Evolutionary conservation across 2,888 invertebrate species (phyloP), one percentile per base, ranked within the genome.

Genomic region (Andrena bucephala): DNA sequence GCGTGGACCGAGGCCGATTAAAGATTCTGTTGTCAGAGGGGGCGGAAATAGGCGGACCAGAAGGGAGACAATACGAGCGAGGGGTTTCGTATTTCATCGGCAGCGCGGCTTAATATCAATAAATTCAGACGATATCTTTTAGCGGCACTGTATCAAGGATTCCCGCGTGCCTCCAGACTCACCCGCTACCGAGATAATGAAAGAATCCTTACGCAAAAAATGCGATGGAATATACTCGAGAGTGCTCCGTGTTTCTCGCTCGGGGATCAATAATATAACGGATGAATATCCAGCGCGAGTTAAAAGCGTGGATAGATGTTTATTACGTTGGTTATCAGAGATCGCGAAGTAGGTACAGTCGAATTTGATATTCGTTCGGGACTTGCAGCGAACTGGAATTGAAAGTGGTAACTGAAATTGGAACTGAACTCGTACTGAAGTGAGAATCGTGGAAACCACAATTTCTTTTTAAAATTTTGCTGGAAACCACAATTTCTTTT

Each of bases 91-190:
- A 66, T 6, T 50, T 36, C 77, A 10, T 73, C 66, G 63, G 2
- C 54, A 27, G 20, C 24, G 57, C 7, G 72, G 48, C 27, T 57
- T 36, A 33, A 50, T 57, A 77, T 76, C 59, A 27, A 82, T 81
- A 79, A 81, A 81, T 79, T 74, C 31, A 48, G 42, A 16, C 20
- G 65, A n/a, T 81, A 74, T 70, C 79, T 79, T 66, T 52, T 60
- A 70, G 50, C 31, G 60, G 20, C 60, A 20, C 48, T 57, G 59
- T 74, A 31, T 54, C 57, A 65, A 69, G 42, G 50, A 66, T 60
- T 62, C 42, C 60, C 52, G 52, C 31, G 29, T 48, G 52, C 54
- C 52, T 31, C 67, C 16, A 8, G 33, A 54, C 20, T 29, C 29
- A 33, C 62, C 4, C 29, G 33, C 20, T 13, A 54, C 54, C n/a